A percentile compares a stretch with the other conserved stretches of the same genome.
These are phyloP conservation scores for Myiagra hebetior DNA, from an alignment of 2,113 vertebrate genomes.

Conservation along the genomic window DNA sequence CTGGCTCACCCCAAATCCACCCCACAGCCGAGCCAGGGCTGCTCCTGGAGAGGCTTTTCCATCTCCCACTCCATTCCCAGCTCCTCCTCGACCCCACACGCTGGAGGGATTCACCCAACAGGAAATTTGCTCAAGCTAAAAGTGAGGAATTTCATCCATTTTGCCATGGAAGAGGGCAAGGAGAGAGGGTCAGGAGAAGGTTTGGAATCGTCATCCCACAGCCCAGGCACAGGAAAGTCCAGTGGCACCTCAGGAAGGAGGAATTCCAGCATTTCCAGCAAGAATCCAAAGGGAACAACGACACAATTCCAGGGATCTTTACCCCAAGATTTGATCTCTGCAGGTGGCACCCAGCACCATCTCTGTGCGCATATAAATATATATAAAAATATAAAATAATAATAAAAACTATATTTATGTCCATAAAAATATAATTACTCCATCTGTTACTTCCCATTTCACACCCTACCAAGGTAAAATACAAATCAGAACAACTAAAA, in stretches of 20 bases:
- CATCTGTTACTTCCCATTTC: background rate
- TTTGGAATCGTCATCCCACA: accelerated
- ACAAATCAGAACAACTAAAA: too few species aligned
- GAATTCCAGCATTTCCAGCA: background rate
- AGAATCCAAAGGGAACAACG: background rate
- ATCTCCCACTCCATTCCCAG: accelerated
- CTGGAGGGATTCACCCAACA: accelerated
- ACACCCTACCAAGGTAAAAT: accelerated
- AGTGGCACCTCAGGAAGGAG: accelerated
- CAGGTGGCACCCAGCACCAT: background rate
- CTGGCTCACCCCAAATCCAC: background rate
- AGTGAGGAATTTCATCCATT: accelerated
- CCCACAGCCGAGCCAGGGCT: background rate
- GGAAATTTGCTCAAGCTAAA: accelerated
- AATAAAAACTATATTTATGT: too few species aligned
- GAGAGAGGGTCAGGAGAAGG: background rate
- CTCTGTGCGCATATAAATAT: background rate
- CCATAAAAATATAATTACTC: background rate
- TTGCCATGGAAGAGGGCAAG: background rate
- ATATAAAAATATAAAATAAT: background rate
- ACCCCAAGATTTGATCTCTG: accelerated
- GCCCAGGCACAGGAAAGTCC: background rate
- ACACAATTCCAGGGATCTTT: too few species aligned
- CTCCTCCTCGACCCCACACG: accelerated
- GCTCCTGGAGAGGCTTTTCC: background rate